A percentile compares a stretch with the other conserved stretches of the same genome.
Evolutionary conservation across 2,113 vertebrate genomes (phyloP).

Genomic region (Holacanthus passer): DNA sequence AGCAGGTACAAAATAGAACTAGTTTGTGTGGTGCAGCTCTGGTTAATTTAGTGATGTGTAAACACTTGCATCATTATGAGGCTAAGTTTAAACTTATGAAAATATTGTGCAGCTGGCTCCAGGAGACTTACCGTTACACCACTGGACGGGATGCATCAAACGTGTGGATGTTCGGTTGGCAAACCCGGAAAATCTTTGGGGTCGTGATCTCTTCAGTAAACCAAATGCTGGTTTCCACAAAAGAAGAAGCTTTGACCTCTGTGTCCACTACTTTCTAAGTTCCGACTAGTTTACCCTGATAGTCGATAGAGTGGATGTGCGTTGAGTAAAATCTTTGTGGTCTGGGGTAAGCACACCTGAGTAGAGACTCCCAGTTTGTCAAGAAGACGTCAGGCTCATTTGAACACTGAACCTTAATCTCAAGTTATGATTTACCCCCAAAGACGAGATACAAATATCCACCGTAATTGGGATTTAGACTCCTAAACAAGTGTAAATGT

Average conservation of each 20-base stretch:
- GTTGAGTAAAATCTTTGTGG: constrained; percentile 9
- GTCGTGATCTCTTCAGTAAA: constrained; percentile 5
- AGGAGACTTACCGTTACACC: constrained; percentile 76
- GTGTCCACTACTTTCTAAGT: neutral
- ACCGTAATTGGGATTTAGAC: neutral
- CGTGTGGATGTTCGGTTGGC: constrained; percentile 4
- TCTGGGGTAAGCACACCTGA: constrained; percentile 11
- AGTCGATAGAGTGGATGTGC: neutral
- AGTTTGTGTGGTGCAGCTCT: neutral
- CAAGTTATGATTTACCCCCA: neutral
- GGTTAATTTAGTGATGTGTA: neutral
- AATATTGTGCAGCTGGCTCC: neutral
- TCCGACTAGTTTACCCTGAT: neutral
- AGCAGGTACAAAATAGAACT: neutral
- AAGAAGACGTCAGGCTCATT: constrained; percentile 28
- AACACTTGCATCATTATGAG: neutral
- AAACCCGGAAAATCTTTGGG: constrained; percentile 6
- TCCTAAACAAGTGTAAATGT: neutral
- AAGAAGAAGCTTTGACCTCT: neutral
- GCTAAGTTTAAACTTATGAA: neutral
- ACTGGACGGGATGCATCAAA: constrained; percentile 73
- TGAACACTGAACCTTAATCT: constrained; percentile 1
- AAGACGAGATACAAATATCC: constrained; percentile 11
- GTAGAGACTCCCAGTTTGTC: constrained; percentile 21
- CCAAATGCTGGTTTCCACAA: constrained; percentile 22